phyloP scores from a whole-genome alignment of 2,797 vertebrate species.

The Meda fulgida region DNA sequence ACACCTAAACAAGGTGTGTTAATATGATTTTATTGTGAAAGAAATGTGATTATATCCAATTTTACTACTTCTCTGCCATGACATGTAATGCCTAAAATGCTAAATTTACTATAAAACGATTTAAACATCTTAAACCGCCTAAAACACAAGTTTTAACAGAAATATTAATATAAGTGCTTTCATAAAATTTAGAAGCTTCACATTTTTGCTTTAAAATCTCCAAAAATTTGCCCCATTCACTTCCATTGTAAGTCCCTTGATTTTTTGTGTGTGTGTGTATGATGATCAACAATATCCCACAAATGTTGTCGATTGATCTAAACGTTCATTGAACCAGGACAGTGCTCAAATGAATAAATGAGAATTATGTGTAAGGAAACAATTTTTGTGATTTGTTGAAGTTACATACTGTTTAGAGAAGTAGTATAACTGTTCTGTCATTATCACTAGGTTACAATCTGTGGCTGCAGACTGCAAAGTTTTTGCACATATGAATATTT shows the following conservation, averaged over 20 bases:
- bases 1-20: neutral
- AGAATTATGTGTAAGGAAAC: slow-evolving; percentile 11
- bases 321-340: neutral
- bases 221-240: neutral
- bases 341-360: neutral
- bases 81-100: neutral
- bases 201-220: neutral
- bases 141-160: no score
- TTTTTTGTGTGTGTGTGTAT: no score
- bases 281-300: neutral
- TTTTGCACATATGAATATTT: slow-evolving; percentile 48
- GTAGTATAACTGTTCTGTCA: neutral
- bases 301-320: neutral
- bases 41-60: neutral
- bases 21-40: neutral
- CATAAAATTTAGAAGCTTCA: neutral
- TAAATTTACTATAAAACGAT: neutral
- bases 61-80: neutral
- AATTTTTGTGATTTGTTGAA: neutral
- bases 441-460: slow-evolving; percentile 20
- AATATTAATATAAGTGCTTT: neutral
- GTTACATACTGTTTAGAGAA: slow-evolving; percentile 1
- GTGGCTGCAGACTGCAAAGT: slow-evolving; percentile 33
- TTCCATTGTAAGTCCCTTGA: neutral
- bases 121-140: neutral